Evolutionary conservation across 2,888 invertebrate species (phyloP).

Genomic region (Drosophila monieri): DNA sequence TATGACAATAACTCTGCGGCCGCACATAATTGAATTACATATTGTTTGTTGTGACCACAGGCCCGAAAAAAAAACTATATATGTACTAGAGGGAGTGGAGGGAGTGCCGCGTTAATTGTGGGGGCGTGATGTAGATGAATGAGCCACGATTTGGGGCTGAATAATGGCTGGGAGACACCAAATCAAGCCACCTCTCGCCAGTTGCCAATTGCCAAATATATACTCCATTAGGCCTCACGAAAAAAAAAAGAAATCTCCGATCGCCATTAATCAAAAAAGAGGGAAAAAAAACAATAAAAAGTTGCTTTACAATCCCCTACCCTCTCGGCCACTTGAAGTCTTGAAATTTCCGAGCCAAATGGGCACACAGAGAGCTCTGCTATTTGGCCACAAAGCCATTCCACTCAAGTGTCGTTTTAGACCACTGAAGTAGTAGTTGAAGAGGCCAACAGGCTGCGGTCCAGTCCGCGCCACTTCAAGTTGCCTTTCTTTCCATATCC

Average conservation of each 20-base stretch:
- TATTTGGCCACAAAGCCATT: constrained; percentile 30
- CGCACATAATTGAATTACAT: constrained; percentile 76
- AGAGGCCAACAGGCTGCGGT: constrained; percentile 7
- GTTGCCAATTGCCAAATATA: constrained; percentile 21
- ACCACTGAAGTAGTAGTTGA: constrained; percentile 78
- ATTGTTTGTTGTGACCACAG: constrained; percentile 57
- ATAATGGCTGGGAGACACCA: constrained; percentile 24
- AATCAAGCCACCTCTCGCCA: constrained; percentile 22
- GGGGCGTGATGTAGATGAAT: constrained; percentile 79
- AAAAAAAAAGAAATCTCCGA: background rate
- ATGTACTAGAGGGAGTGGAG: background rate
- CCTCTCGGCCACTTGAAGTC: background rate
- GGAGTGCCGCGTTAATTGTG: constrained; percentile 71
- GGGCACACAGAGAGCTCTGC: constrained; percentile 11
- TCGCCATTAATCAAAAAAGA: constrained; percentile 28
- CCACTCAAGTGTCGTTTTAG: constrained; percentile 77
- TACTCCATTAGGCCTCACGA: constrained; percentile 17
- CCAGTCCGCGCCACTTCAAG: constrained; percentile 21
- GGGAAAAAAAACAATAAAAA: background rate
- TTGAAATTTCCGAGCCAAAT: constrained; percentile 8
- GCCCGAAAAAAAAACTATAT: background rate
- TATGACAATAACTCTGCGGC: constrained; percentile 64
- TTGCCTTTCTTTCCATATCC: constrained; percentile 17
- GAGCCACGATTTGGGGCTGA: constrained; percentile 52
- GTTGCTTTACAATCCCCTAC: background rate